phyloP scores from a whole-genome alignment of 2,888 invertebrate species.

The Prostheceraeus crozeri region DNA sequence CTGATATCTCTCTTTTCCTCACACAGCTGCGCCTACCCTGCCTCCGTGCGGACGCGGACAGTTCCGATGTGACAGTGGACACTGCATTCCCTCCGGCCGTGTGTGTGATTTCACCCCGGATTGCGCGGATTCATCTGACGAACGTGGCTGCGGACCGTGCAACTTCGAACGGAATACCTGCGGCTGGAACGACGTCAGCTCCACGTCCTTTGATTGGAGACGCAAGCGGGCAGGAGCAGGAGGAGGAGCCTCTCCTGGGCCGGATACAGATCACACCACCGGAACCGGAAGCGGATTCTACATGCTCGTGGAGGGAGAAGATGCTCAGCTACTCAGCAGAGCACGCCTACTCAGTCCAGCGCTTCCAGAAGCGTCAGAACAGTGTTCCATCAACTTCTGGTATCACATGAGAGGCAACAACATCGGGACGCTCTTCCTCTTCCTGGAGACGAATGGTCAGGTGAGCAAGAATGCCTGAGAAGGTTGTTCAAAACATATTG shows the following conservation, averaged over 20 bases:
- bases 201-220: not conserved
- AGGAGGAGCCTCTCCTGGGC: conserved; percentile 34
- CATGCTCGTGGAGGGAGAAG: conserved; percentile 45
- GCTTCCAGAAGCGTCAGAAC: conserved; percentile 12
- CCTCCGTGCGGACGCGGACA: not conserved
- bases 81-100: conserved; percentile 36
- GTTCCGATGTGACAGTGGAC: conserved; percentile 23
- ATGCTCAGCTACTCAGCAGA: not conserved
- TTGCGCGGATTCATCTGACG: conserved; percentile 37
- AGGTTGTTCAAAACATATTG: too few relatives aligned
- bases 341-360: conserved; percentile 2
- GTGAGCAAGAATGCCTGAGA: too few relatives aligned
- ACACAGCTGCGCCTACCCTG: not conserved
- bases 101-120: conserved; percentile 38
- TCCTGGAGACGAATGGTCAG: not conserved
- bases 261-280: conserved; percentile 40
- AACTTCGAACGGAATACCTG: conserved; percentile 48
- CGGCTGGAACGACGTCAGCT: conserved; percentile 46
- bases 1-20: too few relatives aligned
- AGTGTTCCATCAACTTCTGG: conserved; percentile 35
- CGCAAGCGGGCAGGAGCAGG: conserved; percentile 20
- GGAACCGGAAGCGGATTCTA: conserved; percentile 41
- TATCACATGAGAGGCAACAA: conserved; percentile 49
- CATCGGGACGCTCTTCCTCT: conserved; percentile 47
- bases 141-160: conserved; percentile 44